These are phyloP conservation scores for Epizoanthus scotinus DNA, from an alignment of 92 coral and sea anemone species.

Conservation along the genomic window DNA sequence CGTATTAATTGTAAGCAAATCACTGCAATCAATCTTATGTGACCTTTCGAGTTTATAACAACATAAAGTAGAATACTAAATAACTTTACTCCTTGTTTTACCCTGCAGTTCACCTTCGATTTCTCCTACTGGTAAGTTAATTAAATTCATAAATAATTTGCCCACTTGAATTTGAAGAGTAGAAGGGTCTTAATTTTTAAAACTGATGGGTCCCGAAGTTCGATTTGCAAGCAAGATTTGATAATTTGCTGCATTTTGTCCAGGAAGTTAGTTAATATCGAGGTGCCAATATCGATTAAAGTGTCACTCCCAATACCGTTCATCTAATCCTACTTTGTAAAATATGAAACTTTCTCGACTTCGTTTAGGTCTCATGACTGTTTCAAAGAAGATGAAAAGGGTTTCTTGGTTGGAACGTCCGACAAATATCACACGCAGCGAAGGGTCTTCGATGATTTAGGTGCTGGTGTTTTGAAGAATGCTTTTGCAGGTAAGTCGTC, in stretches of 20 bases:
- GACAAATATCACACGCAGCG: slow-evolving; percentile 89
- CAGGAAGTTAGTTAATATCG: not conserved
- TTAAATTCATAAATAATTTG: slow-evolving; percentile 6
- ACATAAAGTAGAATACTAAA: not conserved
- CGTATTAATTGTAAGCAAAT: not conserved
- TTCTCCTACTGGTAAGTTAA: slow-evolving; percentile 96
- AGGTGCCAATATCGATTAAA: not conserved
- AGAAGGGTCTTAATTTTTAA: not conserved
- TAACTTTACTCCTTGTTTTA: slow-evolving; percentile 25
- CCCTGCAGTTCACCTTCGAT: slow-evolving; percentile 87
- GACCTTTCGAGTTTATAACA: not conserved
- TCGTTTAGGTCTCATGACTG: slow-evolving; percentile 91
- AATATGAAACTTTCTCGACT: not conserved
- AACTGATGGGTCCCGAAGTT: not conserved
- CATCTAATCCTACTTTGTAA: slow-evolving; percentile 10
- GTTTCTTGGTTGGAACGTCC: slow-evolving; percentile 47
- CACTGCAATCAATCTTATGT: not conserved
- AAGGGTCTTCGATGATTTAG: slow-evolving; percentile 91
- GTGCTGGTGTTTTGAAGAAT: slow-evolving; percentile 95
- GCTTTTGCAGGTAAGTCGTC: slow-evolving; percentile 82
- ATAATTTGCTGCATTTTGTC: not conserved
- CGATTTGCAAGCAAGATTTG: not conserved
- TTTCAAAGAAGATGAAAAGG: slow-evolving; percentile 79
- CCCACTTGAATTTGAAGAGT: not conserved
- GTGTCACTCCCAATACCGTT: not conserved